Conservation (phyloP, 2,888 invertebrate genomes). For the Bombylius discolor region DNA sequence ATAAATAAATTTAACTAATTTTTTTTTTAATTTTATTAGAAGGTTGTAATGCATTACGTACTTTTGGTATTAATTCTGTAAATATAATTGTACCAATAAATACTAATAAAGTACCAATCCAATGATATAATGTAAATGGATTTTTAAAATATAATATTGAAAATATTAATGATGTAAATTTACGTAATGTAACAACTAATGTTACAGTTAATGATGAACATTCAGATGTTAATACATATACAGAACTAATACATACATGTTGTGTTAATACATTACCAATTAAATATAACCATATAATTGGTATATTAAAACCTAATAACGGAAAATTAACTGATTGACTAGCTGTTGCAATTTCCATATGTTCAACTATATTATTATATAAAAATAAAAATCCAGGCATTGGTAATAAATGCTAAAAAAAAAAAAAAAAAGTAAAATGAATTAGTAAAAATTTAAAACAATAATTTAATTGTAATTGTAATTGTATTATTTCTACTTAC, state of each 20-base stretch:
- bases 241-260: slow-evolving; percentile 88
- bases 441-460: neutral
- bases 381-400: slow-evolving; percentile 80
- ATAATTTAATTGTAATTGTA: neutral
- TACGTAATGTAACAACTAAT: slow-evolving; percentile 86
- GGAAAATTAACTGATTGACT: slow-evolving; percentile 46
- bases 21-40: too few species aligned
- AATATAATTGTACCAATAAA: slow-evolving; percentile 90
- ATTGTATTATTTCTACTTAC: slow-evolving; percentile 33
- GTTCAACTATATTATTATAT: slow-evolving; percentile 60
- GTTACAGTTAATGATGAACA: slow-evolving; percentile 91
- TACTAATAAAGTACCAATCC: slow-evolving; percentile 80
- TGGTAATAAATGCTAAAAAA: slow-evolving; percentile 69
- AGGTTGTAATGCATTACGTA: slow-evolving; percentile 12
- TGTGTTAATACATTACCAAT: slow-evolving; percentile 77
- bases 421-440: slow-evolving; percentile 14
- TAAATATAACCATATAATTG: slow-evolving; percentile 64
- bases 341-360: slow-evolving; percentile 55
- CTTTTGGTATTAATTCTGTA: slow-evolving; percentile 58
- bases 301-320: slow-evolving; percentile 48
- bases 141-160: slow-evolving; percentile 88
- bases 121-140: slow-evolving; percentile 82
- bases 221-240: slow-evolving; percentile 87
- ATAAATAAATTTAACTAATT: too few species aligned
- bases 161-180: slow-evolving; percentile 89